Base-by-base conservation (phyloP, 2,888 invertebrate species). In the Masnerella sp. region DNA sequence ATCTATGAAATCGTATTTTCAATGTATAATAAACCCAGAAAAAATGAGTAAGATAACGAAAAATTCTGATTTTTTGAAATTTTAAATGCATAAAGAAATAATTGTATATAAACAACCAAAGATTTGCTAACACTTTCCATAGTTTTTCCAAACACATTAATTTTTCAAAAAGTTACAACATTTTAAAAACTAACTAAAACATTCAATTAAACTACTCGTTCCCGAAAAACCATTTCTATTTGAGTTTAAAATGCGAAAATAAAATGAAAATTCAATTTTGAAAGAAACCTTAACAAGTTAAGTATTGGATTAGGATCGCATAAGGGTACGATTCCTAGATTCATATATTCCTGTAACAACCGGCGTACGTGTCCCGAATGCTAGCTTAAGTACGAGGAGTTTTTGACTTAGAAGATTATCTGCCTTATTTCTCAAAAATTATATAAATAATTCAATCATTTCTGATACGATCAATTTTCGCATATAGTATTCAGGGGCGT, bases 401-500 rank as follows among this genome's bases (percentile, higher is more conserved):
- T 65, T 68, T 72, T 54, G 65, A 72, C 22, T 72, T 54, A 38
- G 36, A 43, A 28, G 59, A 65, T 72, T 65, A 47, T 72, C 52
- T 20, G 40, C 20, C 51, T 59, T 25, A 47, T 65, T 72, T 72
- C 9, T 65, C 65, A 47, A 40, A 72, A 72, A 52, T 72, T 65
- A 47, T 52, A 72, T 72, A 51, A 71, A 71, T 72, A 59, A 65
- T 64, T 64, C 49, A 71, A 43, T 58, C 30, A 52, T 43, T 18
- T 51, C 36, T 59, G 49, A 28, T 51, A 12, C 40, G 17, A 42
- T 51, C 54, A 40, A 54, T 69, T 47, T 42, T 34, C 12, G 18
- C 42, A 18, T 34, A 67, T 58, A 51, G 40, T 58, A 58, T 58
- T 14, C n/a, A n/a, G 20, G 5, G 11, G 5, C 18, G 30, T 34